These are phyloP conservation scores for Papilio polytes DNA, from an alignment of 1,140 invertebrate species.

Conservation along the genomic window DNA sequence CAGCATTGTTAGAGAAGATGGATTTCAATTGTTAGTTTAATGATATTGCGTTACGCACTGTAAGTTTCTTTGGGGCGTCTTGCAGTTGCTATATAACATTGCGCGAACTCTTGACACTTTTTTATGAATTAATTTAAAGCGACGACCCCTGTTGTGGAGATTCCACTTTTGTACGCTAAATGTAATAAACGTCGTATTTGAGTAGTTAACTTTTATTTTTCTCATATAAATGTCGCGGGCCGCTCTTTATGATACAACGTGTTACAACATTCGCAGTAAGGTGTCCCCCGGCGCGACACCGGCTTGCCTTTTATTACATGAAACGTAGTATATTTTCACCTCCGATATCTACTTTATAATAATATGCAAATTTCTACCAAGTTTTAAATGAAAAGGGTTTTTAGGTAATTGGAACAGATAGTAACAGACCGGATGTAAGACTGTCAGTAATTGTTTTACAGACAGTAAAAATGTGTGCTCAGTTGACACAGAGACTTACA, in stretches of 20 bases:
- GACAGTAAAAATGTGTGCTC: neutral
- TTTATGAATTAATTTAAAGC: neutral
- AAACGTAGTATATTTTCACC: no score
- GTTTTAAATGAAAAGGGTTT: no score
- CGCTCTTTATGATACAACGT: constrained; percentile 29
- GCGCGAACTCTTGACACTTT: neutral
- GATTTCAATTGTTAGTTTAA: no score
- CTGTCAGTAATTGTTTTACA: neutral
- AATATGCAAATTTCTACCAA: neutral
- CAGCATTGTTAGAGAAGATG: no score
- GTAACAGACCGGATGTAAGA: neutral
- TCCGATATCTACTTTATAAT: no score
- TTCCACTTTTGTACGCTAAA: neutral
- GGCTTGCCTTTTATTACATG: neutral
- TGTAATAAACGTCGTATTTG: neutral
- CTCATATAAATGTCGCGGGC: neutral
- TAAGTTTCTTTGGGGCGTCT: neutral
- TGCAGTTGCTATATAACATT: neutral
- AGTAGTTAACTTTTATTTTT: constrained; percentile 18
- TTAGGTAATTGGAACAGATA: neutral
- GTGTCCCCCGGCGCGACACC: neutral
- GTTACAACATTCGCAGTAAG: constrained; percentile 17
- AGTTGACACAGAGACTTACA: neutral
- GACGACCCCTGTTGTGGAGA: no score
- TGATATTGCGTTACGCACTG: no score